Evolutionary conservation across 2,797 vertebrate species (phyloP).

Genomic region (Heterohyrax brucei): DNA sequence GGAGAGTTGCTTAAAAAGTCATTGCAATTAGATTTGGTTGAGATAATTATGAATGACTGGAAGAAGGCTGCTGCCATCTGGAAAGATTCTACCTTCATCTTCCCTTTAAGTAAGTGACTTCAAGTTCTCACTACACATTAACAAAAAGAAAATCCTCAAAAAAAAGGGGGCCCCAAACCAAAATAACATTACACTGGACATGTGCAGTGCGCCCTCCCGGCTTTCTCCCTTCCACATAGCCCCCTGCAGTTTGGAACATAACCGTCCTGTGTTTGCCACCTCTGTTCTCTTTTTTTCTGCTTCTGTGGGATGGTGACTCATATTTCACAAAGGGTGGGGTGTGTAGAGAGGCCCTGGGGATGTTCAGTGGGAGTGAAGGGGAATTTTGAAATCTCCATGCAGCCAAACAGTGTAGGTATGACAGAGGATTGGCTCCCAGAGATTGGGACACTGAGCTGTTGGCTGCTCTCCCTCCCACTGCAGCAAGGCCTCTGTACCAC

Average conservation of each 20-base stretch:
- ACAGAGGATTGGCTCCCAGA: not conserved
- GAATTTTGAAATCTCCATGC: not conserved
- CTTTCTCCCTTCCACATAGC: not conserved
- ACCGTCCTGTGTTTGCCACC: not conserved
- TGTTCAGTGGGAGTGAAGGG: not conserved
- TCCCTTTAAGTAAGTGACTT: not conserved
- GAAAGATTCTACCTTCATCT: not conserved
- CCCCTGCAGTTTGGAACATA: not conserved
- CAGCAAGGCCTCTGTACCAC: not conserved
- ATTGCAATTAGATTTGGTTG: slow-evolving; percentile 27
- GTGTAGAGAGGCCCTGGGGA: not conserved
- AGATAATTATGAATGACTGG: not conserved
- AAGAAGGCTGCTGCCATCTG: not conserved
- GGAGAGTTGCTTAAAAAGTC: not conserved
- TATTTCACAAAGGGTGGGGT: not conserved
- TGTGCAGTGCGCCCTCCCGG: not conserved
- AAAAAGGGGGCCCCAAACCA: not conserved
- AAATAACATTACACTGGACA: not conserved
- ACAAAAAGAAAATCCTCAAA: not conserved
- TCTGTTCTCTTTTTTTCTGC: slow-evolving; percentile 14
- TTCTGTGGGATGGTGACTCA: not conserved
- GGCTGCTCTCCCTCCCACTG: not conserved
- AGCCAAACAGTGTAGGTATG: not conserved
- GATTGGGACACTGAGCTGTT: not conserved
- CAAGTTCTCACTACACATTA: not conserved